Percentiles rank a stretch among this genome's conserved stretches.
These are phyloP conservation scores for Synanthedon myopaeformis DNA, from an alignment of 2,888 invertebrate genomes.

Conservation along the genomic window DNA sequence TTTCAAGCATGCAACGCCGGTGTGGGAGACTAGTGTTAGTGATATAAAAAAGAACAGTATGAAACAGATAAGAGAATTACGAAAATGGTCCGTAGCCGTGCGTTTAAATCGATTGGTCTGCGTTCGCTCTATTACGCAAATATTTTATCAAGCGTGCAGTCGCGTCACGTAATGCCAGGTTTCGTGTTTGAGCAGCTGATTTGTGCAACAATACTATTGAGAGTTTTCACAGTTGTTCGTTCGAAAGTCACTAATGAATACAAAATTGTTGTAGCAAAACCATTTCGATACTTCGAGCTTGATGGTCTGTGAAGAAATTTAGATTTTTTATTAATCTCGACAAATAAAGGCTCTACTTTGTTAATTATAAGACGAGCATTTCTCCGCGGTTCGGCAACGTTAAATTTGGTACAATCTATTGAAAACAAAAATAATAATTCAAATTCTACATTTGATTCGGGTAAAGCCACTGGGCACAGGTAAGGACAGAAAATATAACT, in stretches of 20 bases:
- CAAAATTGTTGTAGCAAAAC: neutral
- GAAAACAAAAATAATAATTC: too few species aligned
- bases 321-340: too few species aligned
- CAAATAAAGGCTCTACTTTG: too few species aligned
- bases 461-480: too few species aligned
- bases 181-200: constrained; percentile 28
- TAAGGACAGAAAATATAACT: too few species aligned
- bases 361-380: too few species aligned
- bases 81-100: constrained; percentile 53
- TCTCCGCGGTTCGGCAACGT: too few species aligned
- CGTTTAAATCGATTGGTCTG: constrained; percentile 61
- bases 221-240: constrained; percentile 5
- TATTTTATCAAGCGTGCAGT: constrained; percentile 52
- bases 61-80: constrained; percentile 54
- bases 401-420: too few species aligned
- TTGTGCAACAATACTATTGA: constrained; percentile 37
- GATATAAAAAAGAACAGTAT: constrained; percentile 23
- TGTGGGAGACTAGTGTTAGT: constrained; percentile 5
- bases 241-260: neutral
- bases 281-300: neutral
- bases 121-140: constrained; percentile 54
- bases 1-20: too few species aligned
- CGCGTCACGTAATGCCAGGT: constrained; percentile 54
- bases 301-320: too few species aligned
- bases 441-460: too few species aligned